phyloP scores from a whole-genome alignment of 2,113 vertebrate species.

The Myotis lucifugus region DNA sequence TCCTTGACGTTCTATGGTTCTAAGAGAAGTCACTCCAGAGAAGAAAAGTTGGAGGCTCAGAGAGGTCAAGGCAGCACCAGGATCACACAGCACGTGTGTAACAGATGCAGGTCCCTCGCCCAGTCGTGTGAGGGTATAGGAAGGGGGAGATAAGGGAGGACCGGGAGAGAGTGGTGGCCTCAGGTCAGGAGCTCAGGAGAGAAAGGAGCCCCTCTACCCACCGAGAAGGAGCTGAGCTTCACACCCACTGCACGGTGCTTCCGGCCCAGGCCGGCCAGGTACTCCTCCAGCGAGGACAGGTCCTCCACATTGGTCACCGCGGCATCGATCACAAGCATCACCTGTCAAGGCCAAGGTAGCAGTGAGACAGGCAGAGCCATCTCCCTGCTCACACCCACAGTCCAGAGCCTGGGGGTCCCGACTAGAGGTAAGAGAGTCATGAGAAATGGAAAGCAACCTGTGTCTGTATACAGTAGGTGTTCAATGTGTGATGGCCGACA shows the following conservation, averaged over 20 bases:
- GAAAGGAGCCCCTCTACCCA: slow-evolving; percentile 83
- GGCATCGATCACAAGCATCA: slow-evolving; percentile 96
- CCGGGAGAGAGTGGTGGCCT: background rate
- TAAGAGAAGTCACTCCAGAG: background rate
- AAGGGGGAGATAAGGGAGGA: background rate
- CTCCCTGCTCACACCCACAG: background rate
- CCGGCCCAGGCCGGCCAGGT: slow-evolving; percentile 91
- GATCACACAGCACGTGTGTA: background rate
- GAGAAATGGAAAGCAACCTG: background rate
- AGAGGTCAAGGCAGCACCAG: background rate
- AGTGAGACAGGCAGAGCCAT: background rate
- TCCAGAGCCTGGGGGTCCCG: background rate
- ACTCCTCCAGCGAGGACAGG: slow-evolving; percentile 92
- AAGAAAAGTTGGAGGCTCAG: slow-evolving; percentile 25
- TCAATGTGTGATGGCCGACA: background rate
- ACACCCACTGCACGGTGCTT: slow-evolving; percentile 95
- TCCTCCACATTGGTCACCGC: slow-evolving; percentile 94
- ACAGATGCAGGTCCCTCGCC: background rate
- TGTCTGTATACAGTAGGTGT: background rate
- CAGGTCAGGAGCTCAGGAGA: background rate
- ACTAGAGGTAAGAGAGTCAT: background rate
- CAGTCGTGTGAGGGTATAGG: background rate
- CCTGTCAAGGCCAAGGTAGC: slow-evolving; percentile 81
- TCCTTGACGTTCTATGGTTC: background rate
- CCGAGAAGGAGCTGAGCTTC: slow-evolving; percentile 92